Evolutionary conservation across 2,888 invertebrate species (phyloP), one percentile per base, ranked within the genome.

Genomic region (Diarsia dahlii): DNA sequence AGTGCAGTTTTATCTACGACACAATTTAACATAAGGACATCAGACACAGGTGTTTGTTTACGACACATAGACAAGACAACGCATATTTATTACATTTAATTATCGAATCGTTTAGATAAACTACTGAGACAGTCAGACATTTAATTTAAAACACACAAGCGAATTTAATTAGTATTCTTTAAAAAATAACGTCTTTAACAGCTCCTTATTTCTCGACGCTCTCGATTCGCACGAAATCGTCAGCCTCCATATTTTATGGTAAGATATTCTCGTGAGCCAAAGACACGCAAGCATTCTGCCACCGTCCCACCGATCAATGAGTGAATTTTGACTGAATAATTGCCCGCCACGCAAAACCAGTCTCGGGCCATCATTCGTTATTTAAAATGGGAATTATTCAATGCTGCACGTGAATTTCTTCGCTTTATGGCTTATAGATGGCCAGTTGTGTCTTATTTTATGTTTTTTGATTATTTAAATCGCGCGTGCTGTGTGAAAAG

Each of bases 281-380:
- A 72, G 87, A 71, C 87, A 87, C 84, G 88, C 87, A 86, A 88
- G 66, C 72, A 76, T 88, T 86, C 76, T 76, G 86, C 86, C 86
- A 82, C 80, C 78, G 82, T 77, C 71, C 82, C 76, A 80, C 75
- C 76, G 80, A 86, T 87, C 87, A 87, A 80, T 84, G 76, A 86
- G 74, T 79, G 71, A 82, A 84, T 88, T 87, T 84, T 84, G 88
- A 88, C 88, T 86, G 80, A 80, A 80, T 88, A 84, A 88, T 88
- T 84, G 82, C 64, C 78, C 20, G 76, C 81, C 67, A 85, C 74
- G 75, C 62, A 68, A 81, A 87, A 80, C 88, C 80, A 80, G 87
- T 88, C 76, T 76, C 62, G 62, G 54, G 56, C 62, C 75, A 83
- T 78, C 68, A 74, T 76, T 83, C 77, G 77, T 78, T 78, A 70